phyloP scores from a whole-genome alignment of 2,888 invertebrate genomes.

The Dichetophora obliterata region DNA sequence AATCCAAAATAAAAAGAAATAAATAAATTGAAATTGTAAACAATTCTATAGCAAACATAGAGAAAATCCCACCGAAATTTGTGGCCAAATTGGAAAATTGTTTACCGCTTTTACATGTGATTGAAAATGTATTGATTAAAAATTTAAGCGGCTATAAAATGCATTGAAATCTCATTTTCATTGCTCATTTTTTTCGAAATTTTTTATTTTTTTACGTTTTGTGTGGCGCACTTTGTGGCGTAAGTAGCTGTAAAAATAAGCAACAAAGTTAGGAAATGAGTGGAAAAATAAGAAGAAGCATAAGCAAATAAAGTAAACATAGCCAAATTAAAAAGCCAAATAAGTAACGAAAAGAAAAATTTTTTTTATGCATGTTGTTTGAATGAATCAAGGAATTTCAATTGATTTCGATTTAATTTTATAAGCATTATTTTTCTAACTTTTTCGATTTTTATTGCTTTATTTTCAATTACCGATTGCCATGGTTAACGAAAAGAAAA shows the following conservation, averaged over 20 bases:
- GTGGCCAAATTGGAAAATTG: background rate
- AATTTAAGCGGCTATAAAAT: background rate
- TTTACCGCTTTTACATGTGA: background rate
- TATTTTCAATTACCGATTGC: slow-evolving; percentile 16
- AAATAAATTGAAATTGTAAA: too few species aligned
- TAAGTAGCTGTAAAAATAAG: too few species aligned
- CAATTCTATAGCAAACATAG: background rate
- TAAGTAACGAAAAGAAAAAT: background rate
- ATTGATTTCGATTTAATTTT: too few species aligned
- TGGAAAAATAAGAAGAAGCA: too few species aligned
- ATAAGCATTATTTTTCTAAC: too few species aligned
- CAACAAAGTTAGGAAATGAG: too few species aligned
- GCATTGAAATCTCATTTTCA: background rate
- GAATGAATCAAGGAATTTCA: background rate
- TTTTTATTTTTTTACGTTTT: too few species aligned
- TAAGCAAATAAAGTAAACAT: too few species aligned
- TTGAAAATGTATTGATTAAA: slow-evolving; percentile 7
- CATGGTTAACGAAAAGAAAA: too few species aligned
- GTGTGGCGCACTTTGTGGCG: too few species aligned
- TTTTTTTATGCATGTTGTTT: background rate
- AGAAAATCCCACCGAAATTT: background rate
- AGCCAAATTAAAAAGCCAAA: background rate
- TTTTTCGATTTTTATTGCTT: background rate
- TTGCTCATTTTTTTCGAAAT: too few species aligned
- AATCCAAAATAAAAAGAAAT: too few species aligned